phyloP scores from a whole-genome alignment of 1,140 invertebrate species.

The Galleria mellonella region DNA sequence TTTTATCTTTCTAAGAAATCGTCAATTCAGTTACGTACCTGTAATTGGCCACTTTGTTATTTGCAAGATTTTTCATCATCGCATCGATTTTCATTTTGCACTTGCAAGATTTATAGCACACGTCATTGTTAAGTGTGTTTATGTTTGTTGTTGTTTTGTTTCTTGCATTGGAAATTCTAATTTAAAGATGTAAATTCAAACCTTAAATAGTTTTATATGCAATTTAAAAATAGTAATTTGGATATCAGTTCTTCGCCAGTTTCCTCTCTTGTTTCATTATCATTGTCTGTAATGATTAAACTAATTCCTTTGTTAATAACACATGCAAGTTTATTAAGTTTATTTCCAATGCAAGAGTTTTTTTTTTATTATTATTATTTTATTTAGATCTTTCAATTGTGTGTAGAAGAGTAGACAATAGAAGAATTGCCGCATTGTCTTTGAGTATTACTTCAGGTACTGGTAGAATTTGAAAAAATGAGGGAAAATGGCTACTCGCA shows the following conservation, averaged over 20 bases:
- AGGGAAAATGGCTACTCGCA: constrained; percentile 5
- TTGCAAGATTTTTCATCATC: background rate
- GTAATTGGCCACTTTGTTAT: too few relatives aligned
- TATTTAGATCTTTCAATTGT: constrained; percentile 9
- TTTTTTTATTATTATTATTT: too few relatives aligned
- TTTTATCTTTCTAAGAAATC: background rate
- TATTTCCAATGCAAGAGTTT: constrained; percentile 5
- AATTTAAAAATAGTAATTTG: too few relatives aligned
- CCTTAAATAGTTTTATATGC: too few relatives aligned
- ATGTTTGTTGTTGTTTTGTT: constrained; percentile 12
- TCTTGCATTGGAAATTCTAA: constrained; percentile 13
- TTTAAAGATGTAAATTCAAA: too few relatives aligned
- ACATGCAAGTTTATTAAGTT: too few relatives aligned
- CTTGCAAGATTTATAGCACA: constrained; percentile 25
- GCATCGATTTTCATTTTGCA: constrained; percentile 16
- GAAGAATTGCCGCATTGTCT: constrained; percentile 75
- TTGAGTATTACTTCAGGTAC: constrained; percentile 99
- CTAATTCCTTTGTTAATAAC: too few relatives aligned
- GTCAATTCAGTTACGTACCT: too few relatives aligned
- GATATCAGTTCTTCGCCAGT: too few relatives aligned
- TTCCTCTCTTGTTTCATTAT: too few relatives aligned
- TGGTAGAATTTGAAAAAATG: constrained; percentile 76
- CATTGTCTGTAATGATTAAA: too few relatives aligned
- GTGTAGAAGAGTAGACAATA: constrained; percentile 37
- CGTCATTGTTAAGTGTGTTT: constrained; percentile 23